Evolutionary conservation across 2,888 invertebrate species (phyloP), one percentile per base, ranked within the genome.

Genomic region (Meghimatium bilineatum): DNA sequence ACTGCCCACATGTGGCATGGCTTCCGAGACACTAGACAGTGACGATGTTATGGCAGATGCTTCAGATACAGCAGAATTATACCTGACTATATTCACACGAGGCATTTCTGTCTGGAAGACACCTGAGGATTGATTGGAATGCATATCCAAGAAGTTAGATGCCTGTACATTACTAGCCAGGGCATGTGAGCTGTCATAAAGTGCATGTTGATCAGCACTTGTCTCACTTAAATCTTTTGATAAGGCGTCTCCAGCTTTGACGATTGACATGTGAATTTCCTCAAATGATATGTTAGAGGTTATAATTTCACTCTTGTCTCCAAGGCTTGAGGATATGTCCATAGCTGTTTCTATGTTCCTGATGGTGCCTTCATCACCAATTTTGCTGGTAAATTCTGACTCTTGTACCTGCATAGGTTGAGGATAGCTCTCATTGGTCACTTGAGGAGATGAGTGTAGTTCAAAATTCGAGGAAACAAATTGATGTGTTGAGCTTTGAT

Each of bases 231-330:
- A 38, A 17, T 75, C 60, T 34, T 74, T 75, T 26, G 77, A 69
- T 36, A 82, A 56, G 38, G 20, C 69, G 26, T 84, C 29, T 52
- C 84, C 79, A 44, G 80, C 84, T 32, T 84, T 80, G 14, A 84
- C 80, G 80, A 84, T 84, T 32, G 80, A 84, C 60, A 52, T 79
- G 36, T 84, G 84, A 52, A 84, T 80, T 67, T 84, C 84, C 60
- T 84, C 80, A 84, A 36, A 84, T 49, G 72, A 72, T 14, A 84
- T 72, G 6, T 69, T 52, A 34, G 69, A 69, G 29, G 77, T 17
- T 3, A 36, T 3, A 32, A 8, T 49, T 6, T 75, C 49, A 60
- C 32, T 77, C 32, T 75, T 75, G 14, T 75, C 82, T 32, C 29
- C 75, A n/a, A 77, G 29, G n/a, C 71, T 38, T 32, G 78, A 69